phyloP scores from a whole-genome alignment of 1,140 invertebrate species.

The Drosophila bocqueti region DNA sequence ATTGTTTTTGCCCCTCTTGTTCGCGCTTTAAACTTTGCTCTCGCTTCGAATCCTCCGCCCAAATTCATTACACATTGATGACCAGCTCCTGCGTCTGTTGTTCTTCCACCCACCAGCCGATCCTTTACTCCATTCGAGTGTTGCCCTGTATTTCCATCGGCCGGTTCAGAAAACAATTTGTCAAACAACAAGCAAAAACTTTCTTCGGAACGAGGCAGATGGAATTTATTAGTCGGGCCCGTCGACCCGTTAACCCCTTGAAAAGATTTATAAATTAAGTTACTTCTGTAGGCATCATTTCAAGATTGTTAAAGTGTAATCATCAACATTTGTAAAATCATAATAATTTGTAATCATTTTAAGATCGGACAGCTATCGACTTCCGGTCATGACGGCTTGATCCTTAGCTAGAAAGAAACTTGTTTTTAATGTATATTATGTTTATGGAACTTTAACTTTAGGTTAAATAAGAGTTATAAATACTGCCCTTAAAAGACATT shows the following conservation, averaged over 20 bases:
- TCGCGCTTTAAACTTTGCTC: conserved; percentile 67
- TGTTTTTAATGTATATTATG: neutral
- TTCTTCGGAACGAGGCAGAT: conserved; percentile 19
- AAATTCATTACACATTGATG: conserved; percentile 62
- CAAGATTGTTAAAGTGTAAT: neutral
- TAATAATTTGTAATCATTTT: neutral
- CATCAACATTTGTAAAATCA: too few species aligned
- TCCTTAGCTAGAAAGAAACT: neutral
- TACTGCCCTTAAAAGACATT: neutral
- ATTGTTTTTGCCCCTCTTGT: conserved; percentile 59
- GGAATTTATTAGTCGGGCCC: conserved; percentile 9
- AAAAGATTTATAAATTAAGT: neutral
- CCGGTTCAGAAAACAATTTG: conserved; percentile 65
- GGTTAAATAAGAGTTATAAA: neutral
- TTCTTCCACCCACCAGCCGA: conserved; percentile 1
- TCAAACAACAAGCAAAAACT: conserved; percentile 66
- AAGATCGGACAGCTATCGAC: neutral
- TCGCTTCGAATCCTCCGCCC: conserved; percentile 27
- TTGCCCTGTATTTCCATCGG: conserved; percentile 49
- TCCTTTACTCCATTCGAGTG: conserved; percentile 16
- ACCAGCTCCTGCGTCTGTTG: conserved; percentile 6
- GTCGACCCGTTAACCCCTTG: conserved; percentile 14
- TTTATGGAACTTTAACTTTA: neutral
- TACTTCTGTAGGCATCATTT: neutral
- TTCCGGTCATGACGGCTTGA: neutral